Evolutionary conservation across 2,113 vertebrate species (phyloP).

Genomic region (Coreoperca whiteheadi): DNA sequence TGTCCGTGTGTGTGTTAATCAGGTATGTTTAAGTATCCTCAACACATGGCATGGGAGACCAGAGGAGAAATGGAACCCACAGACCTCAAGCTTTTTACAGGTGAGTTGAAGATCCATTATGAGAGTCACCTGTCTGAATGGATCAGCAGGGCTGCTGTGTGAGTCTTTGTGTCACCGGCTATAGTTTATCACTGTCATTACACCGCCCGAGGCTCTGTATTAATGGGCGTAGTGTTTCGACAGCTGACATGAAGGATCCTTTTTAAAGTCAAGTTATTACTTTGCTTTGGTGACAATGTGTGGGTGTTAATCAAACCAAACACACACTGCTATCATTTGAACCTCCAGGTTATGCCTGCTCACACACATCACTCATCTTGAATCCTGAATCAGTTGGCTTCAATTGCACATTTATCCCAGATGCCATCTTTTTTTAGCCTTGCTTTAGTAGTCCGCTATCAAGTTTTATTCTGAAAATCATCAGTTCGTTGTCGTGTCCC

Average conservation of each 20-base stretch:
- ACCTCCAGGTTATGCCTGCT: constrained; percentile 31
- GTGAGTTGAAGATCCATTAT: constrained; percentile 79
- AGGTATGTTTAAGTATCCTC: constrained; percentile 99
- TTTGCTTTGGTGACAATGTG: constrained; percentile 34
- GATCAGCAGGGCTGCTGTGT: constrained; percentile 29
- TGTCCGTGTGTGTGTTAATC: constrained; percentile 4
- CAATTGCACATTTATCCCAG: background rate
- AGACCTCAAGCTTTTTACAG: constrained; percentile 99
- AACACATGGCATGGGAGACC: constrained; percentile 99
- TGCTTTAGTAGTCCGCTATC: background rate
- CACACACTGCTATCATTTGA: constrained; percentile 22
- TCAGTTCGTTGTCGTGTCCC: background rate
- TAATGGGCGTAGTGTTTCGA: constrained; percentile 46
- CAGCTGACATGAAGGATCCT: constrained; percentile 58
- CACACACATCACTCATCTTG: constrained; percentile 30
- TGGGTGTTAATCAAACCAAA: constrained; percentile 53
- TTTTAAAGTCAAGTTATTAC: constrained; percentile 48
- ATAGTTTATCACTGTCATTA: constrained; percentile 45
- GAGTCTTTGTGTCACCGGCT: constrained; percentile 27
- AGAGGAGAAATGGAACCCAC: constrained; percentile 99
- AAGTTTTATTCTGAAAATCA: background rate
- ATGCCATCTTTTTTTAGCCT: background rate
- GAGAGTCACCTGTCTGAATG: constrained; percentile 16
- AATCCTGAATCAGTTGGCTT: constrained; percentile 16
- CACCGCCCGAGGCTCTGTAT: constrained; percentile 17